Conservation (phyloP, 1,140 invertebrate genomes). For the Lethrus apterus region DNA sequence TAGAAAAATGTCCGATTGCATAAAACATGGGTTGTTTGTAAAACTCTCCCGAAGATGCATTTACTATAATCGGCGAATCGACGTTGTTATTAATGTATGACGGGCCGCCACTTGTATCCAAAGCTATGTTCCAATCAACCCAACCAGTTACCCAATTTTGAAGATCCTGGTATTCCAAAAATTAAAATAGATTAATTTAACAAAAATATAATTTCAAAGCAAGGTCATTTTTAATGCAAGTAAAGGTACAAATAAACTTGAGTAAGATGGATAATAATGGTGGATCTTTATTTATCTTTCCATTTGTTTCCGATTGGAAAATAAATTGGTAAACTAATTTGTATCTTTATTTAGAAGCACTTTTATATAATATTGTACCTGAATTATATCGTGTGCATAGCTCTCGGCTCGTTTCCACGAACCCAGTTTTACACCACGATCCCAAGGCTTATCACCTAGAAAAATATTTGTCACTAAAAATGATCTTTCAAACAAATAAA, state of each 20-base stretch:
- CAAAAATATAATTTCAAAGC: too few species aligned
- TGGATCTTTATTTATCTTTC: too few species aligned
- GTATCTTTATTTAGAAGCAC: not conserved
- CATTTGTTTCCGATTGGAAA: too few species aligned
- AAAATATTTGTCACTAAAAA: too few species aligned
- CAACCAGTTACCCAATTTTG: constrained; percentile 53
- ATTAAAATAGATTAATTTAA: not conserved
- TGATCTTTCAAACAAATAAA: too few species aligned
- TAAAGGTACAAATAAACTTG: too few species aligned
- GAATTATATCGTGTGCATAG: constrained; percentile 63
- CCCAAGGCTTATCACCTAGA: too few species aligned
- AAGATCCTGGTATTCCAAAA: constrained; percentile 50
- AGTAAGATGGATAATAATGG: too few species aligned
- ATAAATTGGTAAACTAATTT: not conserved
- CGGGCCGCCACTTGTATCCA: constrained; percentile 59
- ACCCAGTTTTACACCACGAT: constrained; percentile 59
- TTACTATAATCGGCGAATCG: constrained; percentile 61
- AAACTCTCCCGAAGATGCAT: constrained; percentile 48
- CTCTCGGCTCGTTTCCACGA: constrained; percentile 63
- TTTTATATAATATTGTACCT: constrained; percentile 49
- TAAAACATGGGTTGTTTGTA: constrained; percentile 69
- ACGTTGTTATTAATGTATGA: constrained; percentile 60
- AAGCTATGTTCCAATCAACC: constrained; percentile 69
- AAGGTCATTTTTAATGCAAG: too few species aligned
- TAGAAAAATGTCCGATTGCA: constrained; percentile 59